Percentiles rank a stretch among this genome's conserved stretches.
Evolutionary conservation across 1,140 invertebrate genomes (phyloP).

Genomic region (Drosophila sulfurigaster): DNA sequence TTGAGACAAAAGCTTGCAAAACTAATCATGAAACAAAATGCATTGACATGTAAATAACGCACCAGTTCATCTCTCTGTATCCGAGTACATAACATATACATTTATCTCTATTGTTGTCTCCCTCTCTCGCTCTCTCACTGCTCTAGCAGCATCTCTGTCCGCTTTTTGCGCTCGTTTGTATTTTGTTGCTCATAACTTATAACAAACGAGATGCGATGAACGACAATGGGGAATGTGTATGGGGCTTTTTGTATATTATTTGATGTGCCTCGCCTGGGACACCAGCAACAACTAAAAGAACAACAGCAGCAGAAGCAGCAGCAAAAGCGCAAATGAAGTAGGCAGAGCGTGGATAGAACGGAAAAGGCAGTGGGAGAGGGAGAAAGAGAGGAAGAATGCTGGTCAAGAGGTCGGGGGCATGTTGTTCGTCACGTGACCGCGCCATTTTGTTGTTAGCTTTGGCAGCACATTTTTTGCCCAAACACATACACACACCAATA

Average conservation of each 20-base stretch:
- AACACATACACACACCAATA: slow-evolving; percentile 17
- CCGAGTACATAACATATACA: slow-evolving; percentile 2
- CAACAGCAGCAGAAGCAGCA: not conserved
- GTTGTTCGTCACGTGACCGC: slow-evolving; percentile 54
- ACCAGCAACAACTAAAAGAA: slow-evolving; percentile 4
- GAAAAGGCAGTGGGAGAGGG: not conserved
- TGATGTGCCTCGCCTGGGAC: slow-evolving; percentile 18
- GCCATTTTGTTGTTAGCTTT: slow-evolving; percentile 75
- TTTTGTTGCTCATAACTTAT: slow-evolving; percentile 34
- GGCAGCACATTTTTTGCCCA: slow-evolving; percentile 48
- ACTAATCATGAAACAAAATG: slow-evolving; percentile 71
- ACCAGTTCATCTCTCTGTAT: slow-evolving; percentile 46
- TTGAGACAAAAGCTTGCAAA: slow-evolving; percentile 44
- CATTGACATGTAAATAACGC: slow-evolving; percentile 77
- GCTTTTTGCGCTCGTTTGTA: slow-evolving; percentile 4
- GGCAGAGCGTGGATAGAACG: not conserved
- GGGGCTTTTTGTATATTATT: slow-evolving; percentile 36
- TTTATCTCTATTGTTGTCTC: not conserved
- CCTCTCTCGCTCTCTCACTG: not conserved
- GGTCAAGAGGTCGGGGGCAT: slow-evolving; percentile 11
- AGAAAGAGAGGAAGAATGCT: not conserved
- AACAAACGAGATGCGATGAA: slow-evolving; percentile 20
- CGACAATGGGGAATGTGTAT: slow-evolving; percentile 9
- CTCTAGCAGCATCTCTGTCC: not conserved
- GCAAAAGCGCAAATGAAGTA: slow-evolving; percentile 26